Conservation (phyloP, 2,888 invertebrate species). For the Drosophila cracens region DNA sequence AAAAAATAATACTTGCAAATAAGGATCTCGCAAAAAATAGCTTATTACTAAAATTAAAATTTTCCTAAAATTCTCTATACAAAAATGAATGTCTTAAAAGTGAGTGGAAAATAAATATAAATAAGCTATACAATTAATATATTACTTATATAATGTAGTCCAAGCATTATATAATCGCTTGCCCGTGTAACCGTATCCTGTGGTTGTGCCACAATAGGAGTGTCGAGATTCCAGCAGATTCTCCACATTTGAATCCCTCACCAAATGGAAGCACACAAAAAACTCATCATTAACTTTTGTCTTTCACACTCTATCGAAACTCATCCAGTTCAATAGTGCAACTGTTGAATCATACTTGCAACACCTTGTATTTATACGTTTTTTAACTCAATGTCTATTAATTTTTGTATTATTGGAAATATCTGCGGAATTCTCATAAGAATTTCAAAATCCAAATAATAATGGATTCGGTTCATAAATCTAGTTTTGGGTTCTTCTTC, state of each 20-base stretch:
- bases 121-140: background rate
- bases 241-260: background rate
- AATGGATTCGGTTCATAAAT: background rate
- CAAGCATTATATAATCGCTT: slow-evolving; percentile 8
- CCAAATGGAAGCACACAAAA: slow-evolving; percentile 1
- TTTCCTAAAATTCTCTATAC: background rate
- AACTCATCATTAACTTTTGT: background rate
- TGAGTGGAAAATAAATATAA: background rate
- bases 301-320: too few relatives aligned
- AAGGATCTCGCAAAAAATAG: background rate
- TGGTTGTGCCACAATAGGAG: slow-evolving; percentile 8
- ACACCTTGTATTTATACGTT: background rate
- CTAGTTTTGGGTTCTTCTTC: background rate
- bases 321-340: background rate
- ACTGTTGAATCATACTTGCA: background rate
- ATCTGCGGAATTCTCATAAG: background rate
- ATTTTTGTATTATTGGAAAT: background rate
- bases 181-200: background rate
- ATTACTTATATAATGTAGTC: background rate
- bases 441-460: background rate
- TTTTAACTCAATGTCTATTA: background rate
- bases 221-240: slow-evolving; percentile 9
- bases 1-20: too few relatives aligned
- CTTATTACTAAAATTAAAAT: background rate
- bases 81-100: background rate